Evolutionary conservation across 2,113 vertebrate species (phyloP).

Genomic region (Blennius ocellaris): DNA sequence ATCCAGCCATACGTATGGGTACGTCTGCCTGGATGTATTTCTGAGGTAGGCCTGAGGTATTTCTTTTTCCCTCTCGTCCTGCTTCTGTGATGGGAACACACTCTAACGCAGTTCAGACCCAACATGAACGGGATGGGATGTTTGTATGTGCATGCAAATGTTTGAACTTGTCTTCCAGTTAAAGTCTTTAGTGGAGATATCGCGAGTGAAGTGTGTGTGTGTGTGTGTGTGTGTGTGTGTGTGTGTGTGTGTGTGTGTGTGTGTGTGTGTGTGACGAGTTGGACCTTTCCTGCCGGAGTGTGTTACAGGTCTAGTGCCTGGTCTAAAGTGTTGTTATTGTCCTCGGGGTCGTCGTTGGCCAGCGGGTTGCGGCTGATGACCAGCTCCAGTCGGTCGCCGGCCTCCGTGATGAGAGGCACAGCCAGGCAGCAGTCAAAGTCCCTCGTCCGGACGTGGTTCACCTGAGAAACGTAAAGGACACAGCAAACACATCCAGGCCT

Average conservation of each 20-base stretch:
- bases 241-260: constrained; percentile 16
- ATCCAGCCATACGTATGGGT: neutral
- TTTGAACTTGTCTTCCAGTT: constrained; percentile 17
- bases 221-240: constrained; percentile 8
- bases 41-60: neutral
- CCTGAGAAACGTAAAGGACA: constrained; percentile 66
- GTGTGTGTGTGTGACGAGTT: constrained; percentile 10
- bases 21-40: too few relatives aligned
- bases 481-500: neutral
- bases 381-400: constrained; percentile 91
- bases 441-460: constrained; percentile 92
- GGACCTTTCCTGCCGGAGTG: neutral
- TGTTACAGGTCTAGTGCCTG: constrained; percentile 64
- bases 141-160: constrained; percentile 34
- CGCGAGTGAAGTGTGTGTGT: constrained; percentile 37
- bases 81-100: neutral
- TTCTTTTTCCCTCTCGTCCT: neutral
- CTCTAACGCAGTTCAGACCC: constrained; percentile 17
- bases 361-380: constrained; percentile 93
- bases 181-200: constrained; percentile 30
- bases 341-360: constrained; percentile 72
- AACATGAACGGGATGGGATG: constrained; percentile 3
- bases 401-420: constrained; percentile 94
- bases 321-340: constrained; percentile 73
- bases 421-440: constrained; percentile 97